Percentiles rank a stretch among this genome's conserved stretches.
These are phyloP conservation scores for Cephus pygmeus DNA, from an alignment of 2,888 invertebrate genomes.

Conservation along the genomic window DNA sequence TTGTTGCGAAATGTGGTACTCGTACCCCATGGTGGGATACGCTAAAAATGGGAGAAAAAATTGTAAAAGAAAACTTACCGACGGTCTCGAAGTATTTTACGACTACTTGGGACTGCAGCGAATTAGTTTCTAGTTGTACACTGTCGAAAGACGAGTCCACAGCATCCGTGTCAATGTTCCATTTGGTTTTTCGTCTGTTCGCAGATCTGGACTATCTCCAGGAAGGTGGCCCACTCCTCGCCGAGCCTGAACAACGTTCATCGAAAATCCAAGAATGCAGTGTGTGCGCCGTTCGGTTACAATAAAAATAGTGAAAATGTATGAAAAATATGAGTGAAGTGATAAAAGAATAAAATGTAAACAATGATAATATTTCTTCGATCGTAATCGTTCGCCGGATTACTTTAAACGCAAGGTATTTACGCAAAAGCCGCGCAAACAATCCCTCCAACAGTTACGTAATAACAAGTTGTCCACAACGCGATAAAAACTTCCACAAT, in stretches of 20 bases:
- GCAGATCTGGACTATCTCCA: not conserved
- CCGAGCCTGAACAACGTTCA: not conserved
- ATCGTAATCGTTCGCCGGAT: not conserved
- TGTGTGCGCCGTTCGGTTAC: not conserved
- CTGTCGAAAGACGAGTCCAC: not conserved
- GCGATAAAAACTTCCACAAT: not conserved
- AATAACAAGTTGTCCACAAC: not conserved
- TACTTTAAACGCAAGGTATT: not conserved
- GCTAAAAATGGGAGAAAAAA: not conserved
- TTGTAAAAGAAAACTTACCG: not conserved
- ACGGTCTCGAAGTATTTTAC: not conserved
- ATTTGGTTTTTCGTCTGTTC: not conserved
- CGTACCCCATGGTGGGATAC: not conserved
- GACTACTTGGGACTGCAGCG: not conserved
- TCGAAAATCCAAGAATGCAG: not conserved
- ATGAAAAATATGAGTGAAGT: not conserved
- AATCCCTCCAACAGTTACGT: not conserved
- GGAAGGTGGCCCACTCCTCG: not conserved
- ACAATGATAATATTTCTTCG: not conserved
- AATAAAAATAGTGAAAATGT: not conserved
- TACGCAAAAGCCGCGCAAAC: not conserved
- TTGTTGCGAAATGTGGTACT: not conserved
- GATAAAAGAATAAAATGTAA: not conserved
- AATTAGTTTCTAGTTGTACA: not conserved
- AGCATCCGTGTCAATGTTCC: not conserved